These are phyloP conservation scores for Aphyosemion australe DNA, from an alignment of 2,113 vertebrate genomes.

Conservation along the genomic window DNA sequence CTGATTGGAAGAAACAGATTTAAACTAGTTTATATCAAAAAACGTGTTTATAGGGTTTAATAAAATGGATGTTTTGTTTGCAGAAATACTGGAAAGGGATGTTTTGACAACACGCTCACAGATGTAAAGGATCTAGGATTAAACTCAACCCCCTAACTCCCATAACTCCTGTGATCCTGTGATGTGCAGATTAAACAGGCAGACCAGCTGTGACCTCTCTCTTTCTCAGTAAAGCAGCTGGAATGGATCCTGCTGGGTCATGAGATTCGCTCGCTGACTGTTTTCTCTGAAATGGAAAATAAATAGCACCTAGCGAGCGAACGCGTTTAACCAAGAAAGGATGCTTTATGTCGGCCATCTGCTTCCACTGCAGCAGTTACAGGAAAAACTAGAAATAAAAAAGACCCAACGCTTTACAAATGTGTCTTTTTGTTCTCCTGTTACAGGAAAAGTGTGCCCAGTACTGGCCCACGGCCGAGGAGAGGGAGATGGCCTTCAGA, in stretches of 20 bases:
- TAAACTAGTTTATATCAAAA: no score
- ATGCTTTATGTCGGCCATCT: slow-evolving; percentile 19
- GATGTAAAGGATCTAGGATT: slow-evolving; percentile 27
- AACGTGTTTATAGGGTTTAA: background rate
- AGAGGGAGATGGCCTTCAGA: slow-evolving; percentile 87
- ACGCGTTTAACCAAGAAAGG: slow-evolving; percentile 34
- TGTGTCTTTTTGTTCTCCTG: background rate
- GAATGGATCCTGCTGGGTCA: slow-evolving; percentile 21
- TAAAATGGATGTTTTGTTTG: slow-evolving; percentile 1
- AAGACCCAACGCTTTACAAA: no score
- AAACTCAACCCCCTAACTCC: slow-evolving; percentile 9
- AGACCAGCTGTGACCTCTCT: slow-evolving; percentile 39
- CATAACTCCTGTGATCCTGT: slow-evolving; percentile 31
- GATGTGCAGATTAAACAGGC: slow-evolving; percentile 26
- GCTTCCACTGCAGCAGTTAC: background rate
- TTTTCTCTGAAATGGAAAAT: slow-evolving; percentile 52
- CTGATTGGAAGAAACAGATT: no score
- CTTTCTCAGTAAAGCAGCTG: slow-evolving; percentile 58
- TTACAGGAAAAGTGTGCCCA: slow-evolving; percentile 96
- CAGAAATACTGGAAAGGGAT: slow-evolving; percentile 14
- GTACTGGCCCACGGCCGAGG: slow-evolving; percentile 93
- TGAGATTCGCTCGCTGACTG: slow-evolving; percentile 30
- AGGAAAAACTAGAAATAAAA: no score
- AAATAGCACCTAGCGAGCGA: slow-evolving; percentile 23
- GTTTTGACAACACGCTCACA: slow-evolving; percentile 35